Evolutionary conservation across 2,888 invertebrate genomes (phyloP).

Genomic region (Geophilus truncorum): DNA sequence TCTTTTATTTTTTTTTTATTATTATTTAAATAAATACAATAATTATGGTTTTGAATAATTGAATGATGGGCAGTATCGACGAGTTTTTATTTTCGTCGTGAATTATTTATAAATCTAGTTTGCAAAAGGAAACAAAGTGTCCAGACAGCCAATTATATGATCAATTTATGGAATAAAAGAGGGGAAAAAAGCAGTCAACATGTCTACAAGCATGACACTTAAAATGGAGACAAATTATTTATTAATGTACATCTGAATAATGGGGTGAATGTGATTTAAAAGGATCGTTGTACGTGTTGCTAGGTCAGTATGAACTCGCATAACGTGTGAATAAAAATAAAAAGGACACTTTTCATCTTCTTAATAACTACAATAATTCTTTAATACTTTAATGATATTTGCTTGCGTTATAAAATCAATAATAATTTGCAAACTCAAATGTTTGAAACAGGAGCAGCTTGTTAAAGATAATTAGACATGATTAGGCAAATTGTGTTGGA

Average conservation of each 20-base stretch:
- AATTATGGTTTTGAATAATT: background rate
- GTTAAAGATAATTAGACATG: too few species aligned
- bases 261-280: background rate
- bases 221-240: slow-evolving; percentile 12
- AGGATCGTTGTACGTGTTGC: background rate
- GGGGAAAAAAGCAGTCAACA: background rate
- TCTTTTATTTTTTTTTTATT: background rate
- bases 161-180: background rate
- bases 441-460: too few species aligned
- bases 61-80: background rate
- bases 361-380: too few species aligned
- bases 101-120: background rate
- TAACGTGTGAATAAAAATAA: too few species aligned
- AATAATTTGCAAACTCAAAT: too few species aligned
- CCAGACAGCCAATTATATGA: background rate
- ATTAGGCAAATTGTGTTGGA: too few species aligned
- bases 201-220: background rate
- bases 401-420: too few species aligned
- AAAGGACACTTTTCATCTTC: too few species aligned
- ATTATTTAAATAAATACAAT: background rate
- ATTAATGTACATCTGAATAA: background rate
- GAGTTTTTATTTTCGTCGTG: background rate
- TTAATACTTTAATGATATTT: too few species aligned
- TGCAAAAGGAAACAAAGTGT: background rate
- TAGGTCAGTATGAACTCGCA: background rate